Conservation (phyloP, 2,113 vertebrate species). For the Smithornis capensis region DNA sequence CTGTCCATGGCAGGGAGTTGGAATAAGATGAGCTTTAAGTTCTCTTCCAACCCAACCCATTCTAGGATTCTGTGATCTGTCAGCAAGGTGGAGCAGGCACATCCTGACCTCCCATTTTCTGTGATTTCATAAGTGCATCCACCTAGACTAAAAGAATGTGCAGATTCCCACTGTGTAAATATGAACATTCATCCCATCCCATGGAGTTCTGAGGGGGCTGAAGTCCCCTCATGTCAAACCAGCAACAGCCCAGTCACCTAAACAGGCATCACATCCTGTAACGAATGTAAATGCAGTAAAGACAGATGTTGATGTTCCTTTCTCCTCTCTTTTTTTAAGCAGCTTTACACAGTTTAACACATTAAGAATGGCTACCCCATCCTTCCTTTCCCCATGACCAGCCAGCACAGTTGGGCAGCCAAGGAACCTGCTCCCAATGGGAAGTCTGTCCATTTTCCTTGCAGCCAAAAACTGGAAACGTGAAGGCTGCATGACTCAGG, state of each 20-base stretch:
- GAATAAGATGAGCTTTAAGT: not conserved
- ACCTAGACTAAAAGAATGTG: not conserved
- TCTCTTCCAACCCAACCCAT: not conserved
- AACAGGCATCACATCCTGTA: not conserved
- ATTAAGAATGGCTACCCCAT: not conserved
- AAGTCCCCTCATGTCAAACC: not conserved
- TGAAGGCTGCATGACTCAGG: not conserved
- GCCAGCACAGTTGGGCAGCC: not conserved
- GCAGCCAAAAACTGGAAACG: not conserved
- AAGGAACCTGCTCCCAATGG: fast-evolving
- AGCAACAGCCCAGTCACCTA: not conserved
- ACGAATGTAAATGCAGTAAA: not conserved
- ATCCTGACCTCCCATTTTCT: not conserved
- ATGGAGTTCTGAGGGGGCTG: not conserved
- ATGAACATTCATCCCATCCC: not conserved
- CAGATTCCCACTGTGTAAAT: not conserved
- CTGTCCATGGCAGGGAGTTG: not conserved
- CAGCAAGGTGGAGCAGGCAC: not conserved
- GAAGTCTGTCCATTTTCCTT: not conserved
- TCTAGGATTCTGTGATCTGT: not conserved
- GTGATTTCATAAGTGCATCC: not conserved
- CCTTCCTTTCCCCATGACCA: fast-evolving
- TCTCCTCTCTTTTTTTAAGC: not conserved
- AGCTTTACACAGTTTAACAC: not conserved
- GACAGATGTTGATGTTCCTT: not conserved